Evolutionary conservation across 2,113 vertebrate species (phyloP).

Genomic region (Pica pica): DNA sequence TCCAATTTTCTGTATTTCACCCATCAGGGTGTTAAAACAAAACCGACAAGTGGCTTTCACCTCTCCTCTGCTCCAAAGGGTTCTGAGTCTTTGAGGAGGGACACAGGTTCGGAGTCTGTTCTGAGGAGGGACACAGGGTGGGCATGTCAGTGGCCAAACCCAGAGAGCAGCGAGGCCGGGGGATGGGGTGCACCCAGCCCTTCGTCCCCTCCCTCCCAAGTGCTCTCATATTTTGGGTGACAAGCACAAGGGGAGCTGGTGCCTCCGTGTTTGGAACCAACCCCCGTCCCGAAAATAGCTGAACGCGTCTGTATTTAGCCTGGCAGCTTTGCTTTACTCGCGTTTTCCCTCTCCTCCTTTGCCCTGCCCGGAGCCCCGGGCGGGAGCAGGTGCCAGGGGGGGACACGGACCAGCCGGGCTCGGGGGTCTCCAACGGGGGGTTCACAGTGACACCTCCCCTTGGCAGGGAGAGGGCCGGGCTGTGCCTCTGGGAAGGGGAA

Average conservation of each 20-base stretch:
- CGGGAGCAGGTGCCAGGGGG: too few relatives aligned
- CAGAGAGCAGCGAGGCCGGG: neutral
- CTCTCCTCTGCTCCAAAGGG: neutral
- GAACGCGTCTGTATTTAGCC: neutral
- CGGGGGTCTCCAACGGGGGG: neutral
- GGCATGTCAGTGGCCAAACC: fast-evolving
- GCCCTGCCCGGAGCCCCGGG: too few relatives aligned
- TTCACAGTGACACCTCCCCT: neutral
- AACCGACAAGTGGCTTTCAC: neutral
- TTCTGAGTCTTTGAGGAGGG: neutral
- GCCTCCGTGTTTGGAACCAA: neutral
- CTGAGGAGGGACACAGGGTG: neutral
- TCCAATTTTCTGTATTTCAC: neutral
- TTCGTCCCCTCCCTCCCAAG: neutral
- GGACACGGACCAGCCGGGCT: neutral
- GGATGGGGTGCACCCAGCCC: neutral
- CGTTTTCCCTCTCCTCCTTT: too few relatives aligned
- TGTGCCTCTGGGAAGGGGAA: neutral
- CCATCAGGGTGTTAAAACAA: neutral
- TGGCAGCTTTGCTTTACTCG: neutral
- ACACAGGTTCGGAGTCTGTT: neutral
- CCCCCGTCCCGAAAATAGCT: neutral
- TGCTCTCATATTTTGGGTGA: neutral
- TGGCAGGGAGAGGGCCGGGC: neutral
- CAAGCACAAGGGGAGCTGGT: neutral